Evolutionary conservation across 2,888 invertebrate species (phyloP).

Genomic region (Pseudococcus jackbeardsleyi): DNA sequence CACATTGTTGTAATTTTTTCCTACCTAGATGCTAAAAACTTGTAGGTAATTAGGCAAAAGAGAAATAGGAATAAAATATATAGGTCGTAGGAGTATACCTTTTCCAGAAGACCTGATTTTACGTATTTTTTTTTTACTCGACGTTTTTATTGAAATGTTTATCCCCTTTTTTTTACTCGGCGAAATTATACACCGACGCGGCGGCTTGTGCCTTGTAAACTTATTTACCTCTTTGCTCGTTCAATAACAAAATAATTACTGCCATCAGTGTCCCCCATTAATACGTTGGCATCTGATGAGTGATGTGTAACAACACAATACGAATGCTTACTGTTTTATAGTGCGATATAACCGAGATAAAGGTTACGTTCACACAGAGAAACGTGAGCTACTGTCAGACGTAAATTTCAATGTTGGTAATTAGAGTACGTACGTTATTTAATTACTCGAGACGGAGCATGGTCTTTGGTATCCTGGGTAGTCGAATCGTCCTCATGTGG

Average conservation of each 20-base stretch:
- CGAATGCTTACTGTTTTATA: not conserved
- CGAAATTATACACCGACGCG: not conserved
- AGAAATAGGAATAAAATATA: not conserved
- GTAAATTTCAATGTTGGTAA: conserved; percentile 16
- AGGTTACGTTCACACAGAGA: conserved; percentile 11
- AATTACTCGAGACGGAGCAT: not conserved
- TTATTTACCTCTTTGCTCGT: not conserved
- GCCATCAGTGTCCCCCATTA: not conserved
- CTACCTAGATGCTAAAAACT: not conserved
- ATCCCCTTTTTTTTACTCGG: not conserved
- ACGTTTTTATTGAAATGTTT: not conserved
- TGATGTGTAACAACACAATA: not conserved
- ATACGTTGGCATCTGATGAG: conserved; percentile 6
- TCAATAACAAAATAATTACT: conserved; percentile 26
- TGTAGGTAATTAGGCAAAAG: not conserved
- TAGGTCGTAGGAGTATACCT: not conserved
- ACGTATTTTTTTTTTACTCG: not conserved
- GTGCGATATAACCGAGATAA: not conserved
- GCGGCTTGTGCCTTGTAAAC: not conserved
- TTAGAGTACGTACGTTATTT: conserved; percentile 11
- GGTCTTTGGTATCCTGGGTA: not conserved
- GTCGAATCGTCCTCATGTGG: not conserved
- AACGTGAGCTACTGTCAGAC: not conserved
- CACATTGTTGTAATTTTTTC: conserved; percentile 25
- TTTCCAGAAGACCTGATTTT: not conserved